Conservation (phyloP, 1,140 invertebrate genomes). For the Pachypsylla venusta region DNA sequence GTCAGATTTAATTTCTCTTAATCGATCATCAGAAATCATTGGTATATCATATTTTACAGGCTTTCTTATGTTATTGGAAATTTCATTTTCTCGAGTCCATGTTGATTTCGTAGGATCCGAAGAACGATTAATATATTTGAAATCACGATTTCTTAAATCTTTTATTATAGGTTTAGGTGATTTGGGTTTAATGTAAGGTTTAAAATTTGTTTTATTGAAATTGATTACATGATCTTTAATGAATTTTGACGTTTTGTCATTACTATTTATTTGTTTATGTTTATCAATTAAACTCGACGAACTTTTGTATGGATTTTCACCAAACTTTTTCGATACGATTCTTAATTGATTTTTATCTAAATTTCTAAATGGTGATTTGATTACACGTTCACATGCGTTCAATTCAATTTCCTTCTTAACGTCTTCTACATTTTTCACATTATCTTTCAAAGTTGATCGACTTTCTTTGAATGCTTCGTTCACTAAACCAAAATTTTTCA, state of each 20-base stretch:
- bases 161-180: constrained; percentile 1
- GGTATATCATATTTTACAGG: not conserved
- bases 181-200: not conserved
- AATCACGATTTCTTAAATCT: constrained; percentile 3
- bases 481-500: not conserved
- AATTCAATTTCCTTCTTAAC: too few species aligned
- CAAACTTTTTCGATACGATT: not conserved
- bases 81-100: not conserved
- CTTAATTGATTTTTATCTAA: constrained; percentile 2
- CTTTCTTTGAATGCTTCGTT: constrained; percentile 2
- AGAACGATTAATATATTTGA: not conserved
- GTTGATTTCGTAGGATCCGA: too few species aligned
- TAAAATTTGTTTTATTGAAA: not conserved
- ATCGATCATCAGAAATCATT: not conserved
- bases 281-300: not conserved
- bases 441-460: not conserved
- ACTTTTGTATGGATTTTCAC: constrained; percentile 2
- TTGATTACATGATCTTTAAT: not conserved
- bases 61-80: not conserved
- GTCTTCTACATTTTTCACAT: too few species aligned
- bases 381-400: not conserved
- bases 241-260: not conserved
- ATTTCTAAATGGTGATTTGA: not conserved
- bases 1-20: not conserved
- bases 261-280: not conserved